Evolutionary conservation across 2,888 invertebrate genomes (phyloP).

Genomic region (Dusona sp.): DNA sequence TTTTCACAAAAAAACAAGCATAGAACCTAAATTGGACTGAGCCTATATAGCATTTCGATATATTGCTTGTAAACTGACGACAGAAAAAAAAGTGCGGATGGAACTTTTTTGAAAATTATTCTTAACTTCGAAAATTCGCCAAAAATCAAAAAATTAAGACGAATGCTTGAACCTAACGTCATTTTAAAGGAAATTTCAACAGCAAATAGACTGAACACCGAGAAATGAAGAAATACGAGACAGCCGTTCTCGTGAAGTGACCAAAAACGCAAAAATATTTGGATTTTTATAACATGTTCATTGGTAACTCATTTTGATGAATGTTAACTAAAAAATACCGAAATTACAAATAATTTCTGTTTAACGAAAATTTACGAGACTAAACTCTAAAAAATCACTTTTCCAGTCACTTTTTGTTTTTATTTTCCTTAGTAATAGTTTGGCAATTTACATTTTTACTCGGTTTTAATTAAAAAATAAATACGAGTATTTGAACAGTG

Average conservation of each 20-base stretch:
- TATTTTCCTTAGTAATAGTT: neutral
- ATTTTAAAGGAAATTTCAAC: too few species aligned
- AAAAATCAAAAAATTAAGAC: too few species aligned
- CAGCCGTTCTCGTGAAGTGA: too few species aligned
- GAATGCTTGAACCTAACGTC: too few species aligned
- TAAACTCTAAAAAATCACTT: neutral
- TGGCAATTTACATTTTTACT: neutral
- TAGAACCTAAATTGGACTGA: neutral
- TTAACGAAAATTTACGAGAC: neutral
- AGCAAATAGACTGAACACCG: too few species aligned
- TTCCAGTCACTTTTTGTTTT: neutral
- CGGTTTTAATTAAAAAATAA: neutral
- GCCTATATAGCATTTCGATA: neutral
- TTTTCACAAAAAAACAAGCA: neutral
- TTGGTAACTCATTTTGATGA: neutral
- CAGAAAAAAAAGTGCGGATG: neutral
- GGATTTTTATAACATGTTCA: neutral
- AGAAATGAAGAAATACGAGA: too few species aligned
- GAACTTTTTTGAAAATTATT: neutral
- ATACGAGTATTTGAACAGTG: too few species aligned
- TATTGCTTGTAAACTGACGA: neutral
- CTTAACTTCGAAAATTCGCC: neutral
- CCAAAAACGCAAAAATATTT: neutral
- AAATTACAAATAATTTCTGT: neutral
- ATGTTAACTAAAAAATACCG: neutral